A percentile compares a stretch with the other conserved stretches of the same genome.
Evolutionary conservation across 2,113 vertebrate genomes (phyloP).

Genomic region (Pycnonotus jocosus): DNA sequence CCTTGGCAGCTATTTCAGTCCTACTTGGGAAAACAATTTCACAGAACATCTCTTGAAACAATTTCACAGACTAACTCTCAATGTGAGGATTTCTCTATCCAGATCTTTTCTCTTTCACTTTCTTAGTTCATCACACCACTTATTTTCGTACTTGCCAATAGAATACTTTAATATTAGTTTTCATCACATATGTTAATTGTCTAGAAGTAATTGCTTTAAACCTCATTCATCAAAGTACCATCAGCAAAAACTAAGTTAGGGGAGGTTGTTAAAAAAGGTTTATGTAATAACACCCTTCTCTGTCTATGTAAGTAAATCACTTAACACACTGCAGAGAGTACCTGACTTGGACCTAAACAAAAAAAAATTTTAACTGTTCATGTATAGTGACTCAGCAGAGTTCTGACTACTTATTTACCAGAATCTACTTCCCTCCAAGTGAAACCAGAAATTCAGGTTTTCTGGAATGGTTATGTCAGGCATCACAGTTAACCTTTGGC

Average conservation of each 20-base stretch:
- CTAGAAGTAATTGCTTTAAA: background rate
- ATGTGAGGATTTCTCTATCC: background rate
- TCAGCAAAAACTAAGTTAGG: background rate
- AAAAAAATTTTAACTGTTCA: background rate
- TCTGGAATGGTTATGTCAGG: background rate
- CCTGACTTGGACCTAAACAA: background rate
- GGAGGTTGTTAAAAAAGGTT: background rate
- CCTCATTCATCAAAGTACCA: background rate
- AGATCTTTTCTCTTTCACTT: background rate
- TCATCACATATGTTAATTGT: background rate
- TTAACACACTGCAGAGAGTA: background rate
- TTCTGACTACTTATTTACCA: conserved; percentile 27
- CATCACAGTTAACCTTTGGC: background rate
- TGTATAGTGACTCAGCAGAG: background rate
- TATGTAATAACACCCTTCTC: background rate
- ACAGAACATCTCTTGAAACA: background rate
- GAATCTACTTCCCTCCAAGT: background rate
- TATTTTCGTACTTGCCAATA: background rate
- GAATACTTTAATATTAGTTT: background rate
- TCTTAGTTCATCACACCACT: background rate
- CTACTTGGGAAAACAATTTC: background rate
- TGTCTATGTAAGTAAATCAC: background rate
- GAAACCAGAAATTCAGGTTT: conserved; percentile 44
- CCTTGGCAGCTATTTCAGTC: background rate
- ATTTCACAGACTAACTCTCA: background rate